A percentile compares a stretch with the other conserved stretches of the same genome.
Conservation (phyloP, 2,113 vertebrate genomes). For the Azemiops feae region DNA sequence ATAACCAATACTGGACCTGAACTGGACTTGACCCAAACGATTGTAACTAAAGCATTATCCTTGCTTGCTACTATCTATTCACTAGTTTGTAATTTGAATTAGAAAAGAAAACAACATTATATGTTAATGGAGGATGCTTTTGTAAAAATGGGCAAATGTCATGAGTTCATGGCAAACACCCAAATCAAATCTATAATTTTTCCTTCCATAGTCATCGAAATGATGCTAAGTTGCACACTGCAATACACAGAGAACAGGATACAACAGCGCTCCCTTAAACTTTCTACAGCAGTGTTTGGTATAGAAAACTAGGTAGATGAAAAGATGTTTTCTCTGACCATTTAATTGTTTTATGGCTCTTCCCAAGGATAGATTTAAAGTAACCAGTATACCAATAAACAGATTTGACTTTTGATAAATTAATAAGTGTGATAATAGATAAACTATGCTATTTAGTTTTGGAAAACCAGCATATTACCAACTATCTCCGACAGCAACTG, state of each 20-base stretch:
- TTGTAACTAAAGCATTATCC: neutral
- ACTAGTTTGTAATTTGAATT: neutral
- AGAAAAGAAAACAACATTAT: neutral
- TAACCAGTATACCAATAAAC: neutral
- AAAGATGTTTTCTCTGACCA: neutral
- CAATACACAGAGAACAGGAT: too few relatives aligned
- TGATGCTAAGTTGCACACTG: neutral
- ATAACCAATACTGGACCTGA: neutral
- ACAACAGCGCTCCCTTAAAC: neutral
- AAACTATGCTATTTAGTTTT: neutral
- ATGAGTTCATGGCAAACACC: neutral
- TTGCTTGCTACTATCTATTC: neutral
- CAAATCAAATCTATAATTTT: neutral
- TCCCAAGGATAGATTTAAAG: neutral
- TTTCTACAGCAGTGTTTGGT: neutral
- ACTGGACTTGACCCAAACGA: neutral
- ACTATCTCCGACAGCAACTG: neutral
- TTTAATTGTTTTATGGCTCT: neutral
- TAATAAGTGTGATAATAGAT: neutral
- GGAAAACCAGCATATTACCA: neutral
- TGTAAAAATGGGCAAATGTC: neutral
- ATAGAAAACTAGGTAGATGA: neutral
- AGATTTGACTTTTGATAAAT: neutral
- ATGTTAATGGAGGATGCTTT: neutral
- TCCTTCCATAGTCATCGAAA: neutral